These are phyloP conservation scores for Alfaro cultratus DNA, from an alignment of 2,797 vertebrate genomes.

Conservation along the genomic window DNA sequence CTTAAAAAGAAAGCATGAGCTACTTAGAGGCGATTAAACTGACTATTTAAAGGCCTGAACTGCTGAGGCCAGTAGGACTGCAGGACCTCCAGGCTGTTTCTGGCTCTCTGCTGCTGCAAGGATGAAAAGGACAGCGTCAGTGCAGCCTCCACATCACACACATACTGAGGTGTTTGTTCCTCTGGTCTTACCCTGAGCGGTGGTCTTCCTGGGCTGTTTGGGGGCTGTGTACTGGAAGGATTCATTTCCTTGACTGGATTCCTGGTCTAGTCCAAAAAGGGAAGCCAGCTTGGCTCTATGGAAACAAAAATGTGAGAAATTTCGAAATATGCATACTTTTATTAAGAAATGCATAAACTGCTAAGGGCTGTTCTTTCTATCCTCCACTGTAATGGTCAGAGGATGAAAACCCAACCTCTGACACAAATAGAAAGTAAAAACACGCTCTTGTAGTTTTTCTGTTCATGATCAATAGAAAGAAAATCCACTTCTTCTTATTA, in stretches of 20 bases:
- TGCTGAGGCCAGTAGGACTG: constrained; percentile 85
- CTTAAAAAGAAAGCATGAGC: neutral
- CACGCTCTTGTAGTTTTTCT: neutral
- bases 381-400: neutral
- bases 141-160: neutral
- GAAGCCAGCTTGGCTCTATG: constrained; percentile 92
- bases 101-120: constrained; percentile 64
- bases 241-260: constrained; percentile 85
- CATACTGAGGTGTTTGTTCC: neutral
- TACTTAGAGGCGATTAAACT: constrained; percentile 57
- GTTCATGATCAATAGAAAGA: neutral
- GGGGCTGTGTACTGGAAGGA: constrained; percentile 97
- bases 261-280: constrained; percentile 91
- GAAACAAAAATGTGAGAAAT: neutral
- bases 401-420: neutral
- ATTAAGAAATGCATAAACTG: neutral
- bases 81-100: constrained; percentile 79
- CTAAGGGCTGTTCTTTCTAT: neutral
- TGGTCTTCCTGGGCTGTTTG: constrained; percentile 91
- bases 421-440: neutral
- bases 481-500: neutral
- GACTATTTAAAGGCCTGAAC: constrained; percentile 93
- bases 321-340: neutral
- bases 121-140: constrained; percentile 14
- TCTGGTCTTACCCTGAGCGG: constrained; percentile 78